These are phyloP conservation scores for Arenaria interpres DNA, from an alignment of 2,113 vertebrate genomes.

Conservation along the genomic window DNA sequence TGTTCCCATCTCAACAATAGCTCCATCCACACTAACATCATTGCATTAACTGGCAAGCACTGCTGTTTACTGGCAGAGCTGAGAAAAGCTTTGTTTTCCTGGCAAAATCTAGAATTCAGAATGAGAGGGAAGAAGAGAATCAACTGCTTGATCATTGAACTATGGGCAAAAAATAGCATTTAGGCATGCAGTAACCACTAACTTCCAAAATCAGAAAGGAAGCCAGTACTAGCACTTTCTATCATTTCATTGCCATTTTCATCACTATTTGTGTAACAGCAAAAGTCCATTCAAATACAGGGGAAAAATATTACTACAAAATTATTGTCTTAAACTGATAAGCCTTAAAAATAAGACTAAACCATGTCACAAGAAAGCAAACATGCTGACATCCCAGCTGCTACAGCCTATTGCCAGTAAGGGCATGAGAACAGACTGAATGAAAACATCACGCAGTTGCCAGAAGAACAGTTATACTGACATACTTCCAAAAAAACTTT, in stretches of 20 bases:
- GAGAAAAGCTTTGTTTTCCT: not conserved
- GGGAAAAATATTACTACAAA: not conserved
- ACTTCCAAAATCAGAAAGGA: not conserved
- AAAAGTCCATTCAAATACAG: not conserved
- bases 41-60: not conserved
- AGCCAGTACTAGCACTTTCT: not conserved
- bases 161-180: not conserved
- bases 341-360: constrained; percentile 9
- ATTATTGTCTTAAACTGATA: not conserved
- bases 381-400: constrained; percentile 36
- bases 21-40: not conserved
- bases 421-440: constrained; percentile 27
- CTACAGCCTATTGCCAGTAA: constrained; percentile 11
- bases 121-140: not conserved
- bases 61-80: not conserved
- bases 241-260: not conserved
- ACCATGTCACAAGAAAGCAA: constrained; percentile 32
- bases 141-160: not conserved
- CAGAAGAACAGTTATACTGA: constrained; percentile 42
- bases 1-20: not conserved
- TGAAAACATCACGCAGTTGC: not conserved
- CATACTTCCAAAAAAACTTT: not conserved
- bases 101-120: not conserved
- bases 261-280: not conserved
- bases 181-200: not conserved